These are phyloP conservation scores for Anoura caudifer DNA, from an alignment of 2,113 vertebrate genomes.

Conservation along the genomic window DNA sequence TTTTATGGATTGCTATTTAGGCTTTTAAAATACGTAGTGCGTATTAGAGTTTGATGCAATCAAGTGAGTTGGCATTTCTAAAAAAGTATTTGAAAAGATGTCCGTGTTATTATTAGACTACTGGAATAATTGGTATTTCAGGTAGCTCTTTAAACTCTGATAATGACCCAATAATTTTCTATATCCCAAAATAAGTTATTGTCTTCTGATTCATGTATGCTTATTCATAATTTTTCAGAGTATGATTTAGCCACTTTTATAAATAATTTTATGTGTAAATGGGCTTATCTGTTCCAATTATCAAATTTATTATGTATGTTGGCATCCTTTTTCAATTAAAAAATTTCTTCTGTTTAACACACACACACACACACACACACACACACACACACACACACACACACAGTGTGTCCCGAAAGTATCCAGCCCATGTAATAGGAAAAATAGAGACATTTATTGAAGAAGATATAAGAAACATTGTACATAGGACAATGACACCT, in stretches of 20 bases:
- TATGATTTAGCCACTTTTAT: not conserved
- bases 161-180: not conserved
- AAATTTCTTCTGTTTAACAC: not conserved
- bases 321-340: not conserved
- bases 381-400: too few relatives aligned
- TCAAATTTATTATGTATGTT: not conserved
- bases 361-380: too few relatives aligned
- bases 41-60: not conserved
- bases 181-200: constrained; percentile 9
- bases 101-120: not conserved
- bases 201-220: not conserved
- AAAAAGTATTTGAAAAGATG: constrained; percentile 9
- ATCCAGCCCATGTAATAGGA: too few relatives aligned
- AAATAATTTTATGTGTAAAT: not conserved
- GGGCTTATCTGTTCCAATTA: not conserved
- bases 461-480: too few relatives aligned
- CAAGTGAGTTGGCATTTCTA: not conserved
- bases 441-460: too few relatives aligned
- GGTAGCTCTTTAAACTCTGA: not conserved
- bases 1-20: not conserved
- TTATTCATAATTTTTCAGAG: not conserved
- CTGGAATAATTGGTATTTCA: not conserved
- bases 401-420: too few relatives aligned
- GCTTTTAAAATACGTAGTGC: not conserved
- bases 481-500: too few relatives aligned